Evolutionary conservation across 2,113 vertebrate species (phyloP).

Genomic region (rat (Rattus norvegicus)): DNA sequence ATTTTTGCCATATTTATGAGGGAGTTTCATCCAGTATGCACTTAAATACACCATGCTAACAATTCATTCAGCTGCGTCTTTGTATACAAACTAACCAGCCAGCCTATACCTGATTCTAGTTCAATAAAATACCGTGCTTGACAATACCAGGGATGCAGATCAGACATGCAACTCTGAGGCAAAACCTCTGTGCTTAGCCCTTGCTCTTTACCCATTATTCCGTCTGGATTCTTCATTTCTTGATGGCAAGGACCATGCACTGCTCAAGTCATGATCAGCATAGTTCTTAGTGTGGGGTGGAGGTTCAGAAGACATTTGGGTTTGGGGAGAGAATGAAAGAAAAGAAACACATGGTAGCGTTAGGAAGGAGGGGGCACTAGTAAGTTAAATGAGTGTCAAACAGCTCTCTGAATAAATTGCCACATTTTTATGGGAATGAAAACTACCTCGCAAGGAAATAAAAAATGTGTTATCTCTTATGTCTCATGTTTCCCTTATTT

Average conservation of each 20-base stretch:
- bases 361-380: background rate
- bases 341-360: background rate
- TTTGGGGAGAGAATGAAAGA: background rate
- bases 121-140: background rate
- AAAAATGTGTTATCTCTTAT: background rate
- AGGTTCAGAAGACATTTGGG: background rate
- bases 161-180: background rate
- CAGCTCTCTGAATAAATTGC: background rate
- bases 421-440: constrained; percentile 35
- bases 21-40: background rate
- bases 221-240: background rate
- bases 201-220: background rate
- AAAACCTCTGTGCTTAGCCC: background rate
- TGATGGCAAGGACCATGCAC: background rate
- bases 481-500: constrained; percentile 21
- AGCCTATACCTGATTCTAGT: background rate
- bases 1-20: background rate
- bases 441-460: background rate
- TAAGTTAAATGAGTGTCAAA: constrained; percentile 1
- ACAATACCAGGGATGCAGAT: background rate
- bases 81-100: background rate
- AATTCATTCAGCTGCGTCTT: background rate
- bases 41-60: background rate
- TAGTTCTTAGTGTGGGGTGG: background rate
- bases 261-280: background rate